phyloP scores from a whole-genome alignment of 2,113 vertebrate genomes.

The Podiceps cristatus region DNA sequence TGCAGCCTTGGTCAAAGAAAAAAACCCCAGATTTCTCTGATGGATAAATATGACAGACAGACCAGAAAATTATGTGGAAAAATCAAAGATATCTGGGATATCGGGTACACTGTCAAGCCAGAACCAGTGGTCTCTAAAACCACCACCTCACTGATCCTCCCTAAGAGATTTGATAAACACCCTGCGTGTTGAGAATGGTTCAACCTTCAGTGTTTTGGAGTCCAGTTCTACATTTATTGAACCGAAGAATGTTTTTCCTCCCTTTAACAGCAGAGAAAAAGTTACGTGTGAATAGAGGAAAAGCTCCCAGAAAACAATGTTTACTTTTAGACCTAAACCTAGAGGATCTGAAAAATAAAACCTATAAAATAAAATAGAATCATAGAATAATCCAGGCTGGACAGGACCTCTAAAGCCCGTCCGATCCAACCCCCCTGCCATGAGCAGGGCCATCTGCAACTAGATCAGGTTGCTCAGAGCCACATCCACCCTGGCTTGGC shows the following conservation, averaged over 20 bases:
- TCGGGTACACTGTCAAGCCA: background rate
- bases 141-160: background rate
- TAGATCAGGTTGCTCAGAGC: too few species aligned
- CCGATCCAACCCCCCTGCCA: too few species aligned
- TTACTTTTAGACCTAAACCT: conserved; percentile 52
- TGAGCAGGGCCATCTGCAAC: too few species aligned
- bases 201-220: background rate
- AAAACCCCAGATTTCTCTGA: background rate
- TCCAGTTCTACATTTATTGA: background rate
- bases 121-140: background rate
- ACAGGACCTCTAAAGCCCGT: too few species aligned
- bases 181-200: background rate
- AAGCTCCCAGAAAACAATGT: background rate
- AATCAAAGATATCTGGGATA: background rate
- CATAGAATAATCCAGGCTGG: too few species aligned
- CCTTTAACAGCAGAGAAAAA: background rate
- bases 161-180: background rate
- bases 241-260: background rate
- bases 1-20: background rate
- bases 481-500: too few species aligned
- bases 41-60: background rate
- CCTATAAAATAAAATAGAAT: conserved; percentile 6
- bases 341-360: conserved; percentile 27
- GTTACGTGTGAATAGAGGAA: background rate
- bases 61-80: background rate